Evolutionary conservation across 2,888 invertebrate genomes (phyloP), one percentile per base, ranked within the genome.

Genomic region (Phalera bucephala): DNA sequence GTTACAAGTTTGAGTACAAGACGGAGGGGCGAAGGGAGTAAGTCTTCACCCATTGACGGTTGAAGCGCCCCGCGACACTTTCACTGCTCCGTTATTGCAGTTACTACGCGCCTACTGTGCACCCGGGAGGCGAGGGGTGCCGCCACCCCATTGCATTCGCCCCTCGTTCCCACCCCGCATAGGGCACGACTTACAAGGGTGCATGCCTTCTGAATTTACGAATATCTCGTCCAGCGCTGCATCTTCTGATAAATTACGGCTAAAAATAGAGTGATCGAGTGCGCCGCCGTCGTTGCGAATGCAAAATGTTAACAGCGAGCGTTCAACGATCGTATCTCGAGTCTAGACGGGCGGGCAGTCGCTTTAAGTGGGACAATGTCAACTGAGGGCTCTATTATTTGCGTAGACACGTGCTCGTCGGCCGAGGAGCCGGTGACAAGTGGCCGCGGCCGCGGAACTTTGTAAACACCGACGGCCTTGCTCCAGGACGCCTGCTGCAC

Each of bases 1-100:
- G 74, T 71, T 83, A 74, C 76, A 79, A 85, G 83, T 85, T 83
- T 80, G 76, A 80, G 81, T 68, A 66, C 68, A 85, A 87, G 85
- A 82, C 83, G 80, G 78, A 68, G 84, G 87, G 88, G 83, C 64
- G 79, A 80, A 83, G 85, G 85, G 85, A 76, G 84, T 73, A 80
- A 79, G 80, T 85, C 86, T 87, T 88, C 85, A 79, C 85, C 87
- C 88, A 89, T 89, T 89, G 88, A 89, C 88, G 87, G 87, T 86
- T 86, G 86, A 81, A 85, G 83, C 88, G 72, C 67, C 76, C 83
- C 86, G 84, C 87, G 88, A 89, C 88, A 89, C 88, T 89, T 89
- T 89, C 88, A 88, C 88, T 89, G 80, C 84, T 81, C 86, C 81
- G 88, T 83, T 88, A 87, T 86, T 87, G 87, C 88, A 86, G 85